phyloP scores from a whole-genome alignment of 1,140 invertebrate genomes.

The Platorchestia sp. region DNA sequence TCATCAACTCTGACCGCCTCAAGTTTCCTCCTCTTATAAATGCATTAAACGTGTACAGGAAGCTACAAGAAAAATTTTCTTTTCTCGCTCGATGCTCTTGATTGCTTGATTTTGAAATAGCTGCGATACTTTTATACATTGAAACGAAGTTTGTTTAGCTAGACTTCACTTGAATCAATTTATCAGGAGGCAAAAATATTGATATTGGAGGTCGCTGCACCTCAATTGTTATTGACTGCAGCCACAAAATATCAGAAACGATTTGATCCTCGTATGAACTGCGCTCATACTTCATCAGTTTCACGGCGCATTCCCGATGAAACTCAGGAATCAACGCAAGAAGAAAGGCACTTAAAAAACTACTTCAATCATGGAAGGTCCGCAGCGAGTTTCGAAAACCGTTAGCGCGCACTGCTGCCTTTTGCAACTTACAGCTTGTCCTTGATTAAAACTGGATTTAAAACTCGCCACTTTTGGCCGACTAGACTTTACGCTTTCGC shows the following conservation, averaged over 20 bases:
- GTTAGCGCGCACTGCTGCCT: background rate
- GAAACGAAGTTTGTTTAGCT: background rate
- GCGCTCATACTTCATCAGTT: background rate
- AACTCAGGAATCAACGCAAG: background rate
- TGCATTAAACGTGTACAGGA: background rate
- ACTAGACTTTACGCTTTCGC: slow-evolving; percentile 19
- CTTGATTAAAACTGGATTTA: slow-evolving; percentile 50
- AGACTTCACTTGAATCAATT: background rate
- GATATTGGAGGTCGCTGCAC: background rate
- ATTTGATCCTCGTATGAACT: background rate
- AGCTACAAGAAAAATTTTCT: background rate
- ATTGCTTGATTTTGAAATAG: background rate
- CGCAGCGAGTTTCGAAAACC: background rate
- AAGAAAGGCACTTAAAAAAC: background rate
- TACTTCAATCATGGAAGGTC: background rate
- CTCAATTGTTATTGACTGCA: background rate
- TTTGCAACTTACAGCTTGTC: slow-evolving; percentile 46
- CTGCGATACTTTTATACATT: background rate
- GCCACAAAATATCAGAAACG: background rate
- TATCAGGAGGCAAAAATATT: background rate
- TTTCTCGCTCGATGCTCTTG: too few relatives aligned
- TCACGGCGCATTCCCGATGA: background rate
- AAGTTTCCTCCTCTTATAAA: background rate
- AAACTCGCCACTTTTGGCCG: background rate
- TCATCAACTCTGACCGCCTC: background rate